A percentile compares a stretch with the other conserved stretches of the same genome.
Conservation (phyloP, 2,113 vertebrate genomes). For the Sturnus vulgaris region DNA sequence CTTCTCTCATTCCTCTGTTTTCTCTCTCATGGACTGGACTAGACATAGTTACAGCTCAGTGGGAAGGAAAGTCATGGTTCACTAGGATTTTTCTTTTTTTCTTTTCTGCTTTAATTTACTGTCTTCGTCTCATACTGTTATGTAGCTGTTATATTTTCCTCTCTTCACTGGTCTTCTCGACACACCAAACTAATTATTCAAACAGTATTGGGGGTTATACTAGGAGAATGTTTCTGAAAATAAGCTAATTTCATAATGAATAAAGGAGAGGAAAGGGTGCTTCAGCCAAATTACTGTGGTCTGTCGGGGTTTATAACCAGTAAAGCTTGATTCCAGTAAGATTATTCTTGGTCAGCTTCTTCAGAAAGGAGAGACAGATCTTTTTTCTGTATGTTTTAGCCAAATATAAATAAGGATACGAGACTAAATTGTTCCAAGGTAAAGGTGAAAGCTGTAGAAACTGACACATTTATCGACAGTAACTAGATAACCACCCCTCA, state of each 20-base stretch:
- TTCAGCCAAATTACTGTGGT: neutral
- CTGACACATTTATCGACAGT: neutral
- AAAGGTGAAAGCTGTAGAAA: neutral
- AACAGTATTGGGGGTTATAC: neutral
- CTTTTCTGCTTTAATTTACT: neutral
- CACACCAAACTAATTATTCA: neutral
- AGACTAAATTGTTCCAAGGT: neutral
- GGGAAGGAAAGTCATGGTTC: neutral
- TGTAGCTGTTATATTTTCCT: neutral
- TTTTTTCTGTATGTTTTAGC: neutral
- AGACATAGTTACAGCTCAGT: neutral
- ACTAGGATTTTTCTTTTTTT: neutral
- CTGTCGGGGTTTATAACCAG: neutral
- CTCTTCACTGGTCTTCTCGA: neutral
- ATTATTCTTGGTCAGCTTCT: neutral
- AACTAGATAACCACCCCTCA: neutral
- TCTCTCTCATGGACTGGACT: neutral
- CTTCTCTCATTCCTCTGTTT: constrained; percentile 10
- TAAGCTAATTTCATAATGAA: neutral
- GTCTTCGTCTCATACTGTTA: neutral
- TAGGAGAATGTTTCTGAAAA: neutral
- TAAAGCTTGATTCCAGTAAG: neutral
- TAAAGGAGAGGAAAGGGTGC: neutral
- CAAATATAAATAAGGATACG: neutral
- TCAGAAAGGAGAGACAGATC: neutral